Evolutionary conservation across 2,888 invertebrate species (phyloP), one percentile per base, ranked within the genome.

Genomic region (Polydesmus complanatus): DNA sequence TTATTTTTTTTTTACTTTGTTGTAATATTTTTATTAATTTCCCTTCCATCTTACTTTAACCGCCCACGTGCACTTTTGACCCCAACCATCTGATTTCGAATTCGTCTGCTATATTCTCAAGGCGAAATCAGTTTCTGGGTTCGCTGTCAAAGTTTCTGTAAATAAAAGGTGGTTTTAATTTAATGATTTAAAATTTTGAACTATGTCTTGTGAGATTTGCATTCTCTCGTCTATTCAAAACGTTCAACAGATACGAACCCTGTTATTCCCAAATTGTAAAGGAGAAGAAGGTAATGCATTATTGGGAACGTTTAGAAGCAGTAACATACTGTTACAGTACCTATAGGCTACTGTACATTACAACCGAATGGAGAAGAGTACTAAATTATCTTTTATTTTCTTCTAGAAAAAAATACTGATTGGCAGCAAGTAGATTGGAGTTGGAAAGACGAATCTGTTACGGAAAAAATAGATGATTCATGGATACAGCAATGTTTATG

Each of bases 401-500:
- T 8, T 37, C 14, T 37, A 37, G 37, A 37, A 8, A 37, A 37
- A 37, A 37, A 5, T 37, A 37, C 37, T 5, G 37, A 37, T 37
- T 37, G 37, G 37, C 37, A 37, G 14, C 37, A 56, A 3, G 2
- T 11, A n/a, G 22, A 22, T 18, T 56, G 47, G 47, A 48, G 3
- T 37, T 47, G 37, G 47, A 47, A 47, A 3, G 48, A 37, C 3
- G 56, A 47, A 8, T 14, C 11, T 21, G 54, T 21, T 2, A 27
- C 37, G 14, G 56, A 47, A 18, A 49, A 18, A 14, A 47, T 48
- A 47, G 48, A 48, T 49, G 56, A 56, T 21, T 78, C 78, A 65
- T 88, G 88, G 82, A 73, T 88, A 18, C 83, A 85, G 69, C 78
- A 81, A 19, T 80, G 84, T 65, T 74, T 80, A 62, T 72, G 84